These are phyloP conservation scores for Ichneumoninae sp. DNA, from an alignment of 2,888 invertebrate genomes.

Conservation along the genomic window DNA sequence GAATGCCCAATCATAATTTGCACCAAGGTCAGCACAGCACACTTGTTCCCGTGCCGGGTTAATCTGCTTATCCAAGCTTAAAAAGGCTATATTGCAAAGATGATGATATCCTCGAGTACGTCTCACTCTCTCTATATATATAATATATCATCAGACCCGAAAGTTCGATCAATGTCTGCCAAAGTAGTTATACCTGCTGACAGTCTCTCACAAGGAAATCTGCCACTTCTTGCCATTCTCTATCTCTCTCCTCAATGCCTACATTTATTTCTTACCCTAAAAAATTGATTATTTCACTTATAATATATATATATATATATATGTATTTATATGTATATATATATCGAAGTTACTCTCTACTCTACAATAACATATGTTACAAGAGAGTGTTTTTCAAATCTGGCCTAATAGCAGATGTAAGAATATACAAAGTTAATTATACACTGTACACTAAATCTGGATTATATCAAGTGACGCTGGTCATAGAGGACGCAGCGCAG, in stretches of 20 bases:
- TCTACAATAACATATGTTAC: slow-evolving; percentile 81
- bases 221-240: slow-evolving; percentile 76
- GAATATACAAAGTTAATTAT: slow-evolving; percentile 75
- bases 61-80: slow-evolving; percentile 42
- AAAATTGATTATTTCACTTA: slow-evolving; percentile 68
- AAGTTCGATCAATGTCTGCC: slow-evolving; percentile 80
- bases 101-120: slow-evolving; percentile 57
- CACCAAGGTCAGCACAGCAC: slow-evolving; percentile 60
- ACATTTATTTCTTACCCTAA: slow-evolving; percentile 61
- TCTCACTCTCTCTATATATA: slow-evolving; percentile 35
- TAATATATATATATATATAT: too few relatives aligned
- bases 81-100: slow-evolving; percentile 69
- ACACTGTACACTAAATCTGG: slow-evolving; percentile 79
- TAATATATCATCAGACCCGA: slow-evolving; percentile 66
- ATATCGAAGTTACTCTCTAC: slow-evolving; percentile 76
- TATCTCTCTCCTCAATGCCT: slow-evolving; percentile 75
- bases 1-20: slow-evolving; percentile 70
- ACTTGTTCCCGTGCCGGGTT: slow-evolving; percentile 45
- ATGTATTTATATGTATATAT: slow-evolving; percentile 59
- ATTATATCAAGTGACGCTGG: slow-evolving; percentile 63
- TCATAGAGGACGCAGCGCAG: slow-evolving; percentile 46
- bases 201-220: slow-evolving; percentile 73
- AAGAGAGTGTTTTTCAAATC: slow-evolving; percentile 76
- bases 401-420: slow-evolving; percentile 74
- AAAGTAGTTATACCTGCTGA: slow-evolving; percentile 80